phyloP scores from a whole-genome alignment of 2,113 vertebrate species.

The Brachyistius frenatus region DNA sequence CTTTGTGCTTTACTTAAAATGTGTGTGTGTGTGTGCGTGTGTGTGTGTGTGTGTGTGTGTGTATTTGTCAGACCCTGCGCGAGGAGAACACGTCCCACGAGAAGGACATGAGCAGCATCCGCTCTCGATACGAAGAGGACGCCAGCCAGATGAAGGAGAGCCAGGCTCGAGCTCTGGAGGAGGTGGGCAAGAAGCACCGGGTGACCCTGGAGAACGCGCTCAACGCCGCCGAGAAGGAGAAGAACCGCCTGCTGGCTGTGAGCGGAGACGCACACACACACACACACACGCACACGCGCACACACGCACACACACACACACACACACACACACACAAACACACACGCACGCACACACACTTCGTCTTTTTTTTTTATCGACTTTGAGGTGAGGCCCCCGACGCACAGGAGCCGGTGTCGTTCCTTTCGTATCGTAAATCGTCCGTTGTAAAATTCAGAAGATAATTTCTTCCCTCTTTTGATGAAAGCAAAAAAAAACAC shows the following conservation, averaged over 20 bases:
- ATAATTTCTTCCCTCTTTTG: no score
- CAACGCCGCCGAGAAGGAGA: slow-evolving; percentile 88
- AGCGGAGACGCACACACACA: slow-evolving; percentile 60
- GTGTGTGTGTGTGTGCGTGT: fast-evolving
- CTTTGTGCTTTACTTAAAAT: slow-evolving; percentile 11
- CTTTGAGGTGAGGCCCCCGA: no score
- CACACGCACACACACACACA: no score
- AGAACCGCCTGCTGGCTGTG: slow-evolving; percentile 91
- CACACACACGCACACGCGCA: neutral
- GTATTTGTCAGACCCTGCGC: slow-evolving; percentile 86
- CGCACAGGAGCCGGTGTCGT: no score
- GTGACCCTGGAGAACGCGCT: slow-evolving; percentile 89
- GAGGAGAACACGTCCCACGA: slow-evolving; percentile 94
- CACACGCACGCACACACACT: no score
- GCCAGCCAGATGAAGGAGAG: slow-evolving; percentile 89
- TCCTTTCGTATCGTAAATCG: no score
- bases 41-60: fast-evolving
- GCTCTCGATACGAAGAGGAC: slow-evolving; percentile 90
- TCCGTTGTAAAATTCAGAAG: no score
- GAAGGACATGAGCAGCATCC: slow-evolving; percentile 89
- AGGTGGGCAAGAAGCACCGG: slow-evolving; percentile 92
- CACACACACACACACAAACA: no score
- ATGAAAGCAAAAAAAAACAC: no score
- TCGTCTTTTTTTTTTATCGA: no score
- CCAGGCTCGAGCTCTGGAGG: slow-evolving; percentile 93